Conservation (phyloP, 92 coral and sea anemone species). For the Epizoanthus rinbou region DNA sequence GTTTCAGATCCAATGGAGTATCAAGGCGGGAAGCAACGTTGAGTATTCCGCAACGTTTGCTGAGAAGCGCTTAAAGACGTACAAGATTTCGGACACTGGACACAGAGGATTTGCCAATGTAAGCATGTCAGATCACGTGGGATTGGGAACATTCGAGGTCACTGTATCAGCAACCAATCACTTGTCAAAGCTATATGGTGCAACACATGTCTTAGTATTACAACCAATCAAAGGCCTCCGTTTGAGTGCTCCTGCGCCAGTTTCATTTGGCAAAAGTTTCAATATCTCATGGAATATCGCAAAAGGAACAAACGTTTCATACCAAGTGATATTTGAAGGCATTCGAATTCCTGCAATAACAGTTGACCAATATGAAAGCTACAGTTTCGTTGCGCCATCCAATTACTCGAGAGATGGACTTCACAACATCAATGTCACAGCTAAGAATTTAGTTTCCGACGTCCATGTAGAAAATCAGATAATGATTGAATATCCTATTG, state of each 20-base stretch:
- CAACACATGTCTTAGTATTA: not conserved
- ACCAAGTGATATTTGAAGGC: not conserved
- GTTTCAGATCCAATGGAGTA: slow-evolving; percentile 4
- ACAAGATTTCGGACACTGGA: not conserved
- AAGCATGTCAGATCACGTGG: not conserved
- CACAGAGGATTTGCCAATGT: slow-evolving; percentile 1
- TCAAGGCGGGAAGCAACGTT: slow-evolving; percentile 14
- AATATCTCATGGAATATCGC: not conserved
- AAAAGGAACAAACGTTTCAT: not conserved
- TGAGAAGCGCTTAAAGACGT: not conserved
- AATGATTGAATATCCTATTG: not conserved
- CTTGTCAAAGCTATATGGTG: not conserved
- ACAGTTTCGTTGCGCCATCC: not conserved
- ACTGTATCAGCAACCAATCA: slow-evolving; percentile 7
- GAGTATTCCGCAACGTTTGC: not conserved
- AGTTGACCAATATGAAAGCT: not conserved
- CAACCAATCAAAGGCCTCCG: not conserved
- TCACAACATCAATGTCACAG: not conserved
- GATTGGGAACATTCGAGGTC: not conserved
- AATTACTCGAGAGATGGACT: slow-evolving; percentile 9
- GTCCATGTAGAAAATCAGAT: not conserved
- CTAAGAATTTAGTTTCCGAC: not conserved
- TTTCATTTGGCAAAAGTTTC: slow-evolving; percentile 4
- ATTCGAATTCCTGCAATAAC: not conserved
- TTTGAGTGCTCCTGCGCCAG: not conserved